Base-by-base conservation (phyloP, 23 tunicate genomes). In the Clavelina lepadiformis region DNA sequence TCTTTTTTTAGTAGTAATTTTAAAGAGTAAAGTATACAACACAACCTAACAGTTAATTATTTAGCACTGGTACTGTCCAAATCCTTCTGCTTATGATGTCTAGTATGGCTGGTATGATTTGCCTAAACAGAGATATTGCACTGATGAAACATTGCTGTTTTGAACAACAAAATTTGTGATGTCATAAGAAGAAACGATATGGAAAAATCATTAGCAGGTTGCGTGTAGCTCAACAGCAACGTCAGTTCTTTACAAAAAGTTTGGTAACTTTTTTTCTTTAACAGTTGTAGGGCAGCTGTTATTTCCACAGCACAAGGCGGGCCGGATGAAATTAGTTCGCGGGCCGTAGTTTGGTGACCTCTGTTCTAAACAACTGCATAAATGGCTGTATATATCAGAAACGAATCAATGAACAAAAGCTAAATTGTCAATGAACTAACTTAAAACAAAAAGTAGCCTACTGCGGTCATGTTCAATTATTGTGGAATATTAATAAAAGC, bases 301-400 rank as follows among this genome's bases (percentile, higher is more conserved):
- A 25, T 58, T 52, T 52, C 58, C 20, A 25, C 15, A 53, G 24
- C 59, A 53, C 24, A n/a, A 6, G 59, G 59, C 22, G 59, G 59
- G 59, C 59, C 59, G 59, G 59, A 53, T 53, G 59, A 53, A 53
- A 53, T 53, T 25, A 53, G 59, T 53, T 53, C 59, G 59, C 59
- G 59, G 59, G 59, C 24, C 59, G 59, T 53, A 53, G 59, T n/a
- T 53, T 53, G 59, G 59, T 53, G 59, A 53, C 59, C 59, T n/a
- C 22, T 53, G 59, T 53, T 53, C 7, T 53, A 53, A 25, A 53
- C n/a, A n/a, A n/a, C n/a, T n/a, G n/a, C n/a, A n/a, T n/a, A n/a
- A n/a, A n/a, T n/a, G n/a, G n/a, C n/a, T n/a, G n/a, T n/a, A n/a
- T n/a, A n/a, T n/a, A n/a, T n/a, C n/a, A n/a, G n/a, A n/a, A n/a